Conservation (phyloP, 23 tunicate genomes). For the Diplosoma virens region DNA sequence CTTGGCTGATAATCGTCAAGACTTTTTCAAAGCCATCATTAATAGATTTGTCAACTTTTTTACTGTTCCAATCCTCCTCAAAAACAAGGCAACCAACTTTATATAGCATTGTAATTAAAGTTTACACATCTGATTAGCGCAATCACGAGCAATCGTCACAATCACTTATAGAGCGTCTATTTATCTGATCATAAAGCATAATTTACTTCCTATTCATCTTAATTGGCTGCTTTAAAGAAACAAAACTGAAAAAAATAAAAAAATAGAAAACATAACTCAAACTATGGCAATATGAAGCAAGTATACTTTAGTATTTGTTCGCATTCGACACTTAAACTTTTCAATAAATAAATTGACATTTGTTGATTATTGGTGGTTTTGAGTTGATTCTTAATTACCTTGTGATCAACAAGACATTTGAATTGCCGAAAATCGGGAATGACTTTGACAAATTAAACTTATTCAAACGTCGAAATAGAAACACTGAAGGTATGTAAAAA, state of each 20-base stretch:
- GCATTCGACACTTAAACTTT: neutral
- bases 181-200: neutral
- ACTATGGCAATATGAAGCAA: too few relatives aligned
- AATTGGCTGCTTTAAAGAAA: neutral
- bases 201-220: neutral
- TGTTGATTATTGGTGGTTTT: neutral
- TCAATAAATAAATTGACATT: neutral
- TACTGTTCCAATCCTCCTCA: too few relatives aligned
- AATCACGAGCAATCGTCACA: neutral
- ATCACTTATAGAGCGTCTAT: neutral
- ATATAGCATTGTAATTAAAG: too few relatives aligned
- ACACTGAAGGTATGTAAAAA: slow-evolving; percentile 26
- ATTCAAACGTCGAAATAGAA: too few relatives aligned
- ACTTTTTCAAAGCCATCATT: too few relatives aligned
- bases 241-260: neutral
- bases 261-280: neutral
- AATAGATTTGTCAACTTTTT: too few relatives aligned
- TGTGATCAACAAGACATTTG: too few relatives aligned
- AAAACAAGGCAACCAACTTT: too few relatives aligned
- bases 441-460: too few relatives aligned
- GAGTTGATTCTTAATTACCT: too few relatives aligned
- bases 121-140: slow-evolving; percentile 2
- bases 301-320: neutral
- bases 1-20: too few relatives aligned
- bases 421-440: too few relatives aligned